phyloP scores from a whole-genome alignment of 2,888 invertebrate genomes.

The Rotaria sp. region DNA sequence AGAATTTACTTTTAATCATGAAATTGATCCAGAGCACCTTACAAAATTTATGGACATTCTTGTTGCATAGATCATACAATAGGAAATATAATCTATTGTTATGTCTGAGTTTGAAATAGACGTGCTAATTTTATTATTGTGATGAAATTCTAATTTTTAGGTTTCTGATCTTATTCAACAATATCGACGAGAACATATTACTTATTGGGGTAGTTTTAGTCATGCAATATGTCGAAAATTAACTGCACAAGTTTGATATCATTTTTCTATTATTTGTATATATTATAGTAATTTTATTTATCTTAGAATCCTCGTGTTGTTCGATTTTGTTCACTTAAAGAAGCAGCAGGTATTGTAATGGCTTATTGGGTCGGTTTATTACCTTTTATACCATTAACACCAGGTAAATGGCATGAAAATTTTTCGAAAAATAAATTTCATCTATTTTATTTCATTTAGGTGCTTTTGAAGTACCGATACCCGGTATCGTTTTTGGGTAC shows the following conservation, averaged over 20 bases:
- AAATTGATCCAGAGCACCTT: too few species aligned
- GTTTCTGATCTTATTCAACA: conserved; percentile 57
- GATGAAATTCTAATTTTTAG: not conserved
- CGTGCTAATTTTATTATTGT: too few species aligned
- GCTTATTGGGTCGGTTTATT: conserved; percentile 63
- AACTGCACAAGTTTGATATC: not conserved
- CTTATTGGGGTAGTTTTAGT: conserved; percentile 64
- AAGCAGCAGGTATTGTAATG: conserved; percentile 59
- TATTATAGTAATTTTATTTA: not conserved
- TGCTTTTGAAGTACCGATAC: not conserved
- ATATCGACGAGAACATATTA: conserved; percentile 61
- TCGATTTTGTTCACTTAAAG: conserved; percentile 61
- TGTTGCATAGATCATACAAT: too few species aligned
- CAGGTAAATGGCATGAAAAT: conserved; percentile 56
- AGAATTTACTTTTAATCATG: too few species aligned
- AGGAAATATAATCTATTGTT: too few species aligned
- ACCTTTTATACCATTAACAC: conserved; percentile 63
- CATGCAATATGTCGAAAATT: conserved; percentile 17
- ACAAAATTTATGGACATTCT: too few species aligned
- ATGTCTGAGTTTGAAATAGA: too few species aligned
- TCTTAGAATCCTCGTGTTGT: conserved; percentile 62
- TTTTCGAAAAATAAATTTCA: conserved; percentile 45
- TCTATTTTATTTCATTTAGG: not conserved
- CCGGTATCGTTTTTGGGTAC: conserved; percentile 4
- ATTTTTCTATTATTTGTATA: not conserved